phyloP scores from a whole-genome alignment of 2,888 invertebrate species.

The Lampropteryx suffumata region DNA sequence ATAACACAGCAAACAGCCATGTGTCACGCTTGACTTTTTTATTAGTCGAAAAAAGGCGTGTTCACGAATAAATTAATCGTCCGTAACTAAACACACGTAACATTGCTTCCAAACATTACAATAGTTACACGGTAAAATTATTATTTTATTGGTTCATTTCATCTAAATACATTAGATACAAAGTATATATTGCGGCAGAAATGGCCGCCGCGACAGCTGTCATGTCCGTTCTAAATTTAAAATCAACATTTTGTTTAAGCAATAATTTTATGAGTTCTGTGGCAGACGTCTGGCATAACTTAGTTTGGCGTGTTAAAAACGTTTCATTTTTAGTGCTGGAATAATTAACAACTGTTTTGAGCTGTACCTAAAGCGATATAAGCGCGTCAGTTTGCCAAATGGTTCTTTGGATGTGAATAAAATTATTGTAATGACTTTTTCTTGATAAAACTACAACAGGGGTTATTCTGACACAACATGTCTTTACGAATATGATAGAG shows the following conservation, averaged over 20 bases:
- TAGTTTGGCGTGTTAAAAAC: slow-evolving; percentile 35
- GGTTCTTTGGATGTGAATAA: not conserved
- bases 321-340: slow-evolving; percentile 26
- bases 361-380: slow-evolving; percentile 12
- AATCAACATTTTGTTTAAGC: slow-evolving; percentile 60
- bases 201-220: slow-evolving; percentile 75
- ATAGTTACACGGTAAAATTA: slow-evolving; percentile 61
- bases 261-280: slow-evolving; percentile 58
- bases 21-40: slow-evolving; percentile 54
- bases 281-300: slow-evolving; percentile 45
- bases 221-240: slow-evolving; percentile 76
- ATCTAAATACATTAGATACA: slow-evolving; percentile 9
- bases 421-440: not conserved
- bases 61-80: slow-evolving; percentile 60
- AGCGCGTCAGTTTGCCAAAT: slow-evolving; percentile 17
- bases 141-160: slow-evolving; percentile 73
- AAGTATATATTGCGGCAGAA: slow-evolving; percentile 38
- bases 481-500: no score
- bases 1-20: slow-evolving; percentile 42
- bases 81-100: slow-evolving; percentile 60
- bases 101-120: slow-evolving; percentile 51
- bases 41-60: slow-evolving; percentile 38
- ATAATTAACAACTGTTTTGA: slow-evolving; percentile 29
- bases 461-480: not conserved
- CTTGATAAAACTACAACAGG: no score